A percentile compares a stretch with the other conserved stretches of the same genome.
phyloP scores from a whole-genome alignment of 2,797 vertebrate genomes.

The Serranus cabrilla region DNA sequence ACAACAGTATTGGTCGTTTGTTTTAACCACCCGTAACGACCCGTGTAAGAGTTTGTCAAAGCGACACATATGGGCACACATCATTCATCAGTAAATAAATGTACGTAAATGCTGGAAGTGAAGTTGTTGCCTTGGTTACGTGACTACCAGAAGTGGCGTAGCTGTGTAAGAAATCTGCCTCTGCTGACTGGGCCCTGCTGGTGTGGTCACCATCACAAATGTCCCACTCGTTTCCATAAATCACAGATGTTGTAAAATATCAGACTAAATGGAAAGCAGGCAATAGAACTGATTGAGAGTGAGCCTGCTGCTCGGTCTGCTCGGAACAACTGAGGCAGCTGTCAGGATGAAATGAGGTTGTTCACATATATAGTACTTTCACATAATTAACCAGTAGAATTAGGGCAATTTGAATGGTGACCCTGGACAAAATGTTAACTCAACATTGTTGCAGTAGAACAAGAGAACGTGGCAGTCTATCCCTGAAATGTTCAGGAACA shows the following conservation, averaged over 20 bases:
- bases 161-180: not conserved
- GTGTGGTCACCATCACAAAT: not conserved
- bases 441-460: not conserved
- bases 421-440: not conserved
- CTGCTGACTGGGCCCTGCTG: not conserved
- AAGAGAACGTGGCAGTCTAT: not conserved
- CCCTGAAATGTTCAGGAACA: no score
- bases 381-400: slow-evolving; percentile 13
- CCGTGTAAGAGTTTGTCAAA: no score
- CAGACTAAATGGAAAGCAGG: slow-evolving; percentile 10
- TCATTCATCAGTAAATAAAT: no score
- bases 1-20: no score
- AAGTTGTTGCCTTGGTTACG: no score
- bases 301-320: slow-evolving; percentile 20
- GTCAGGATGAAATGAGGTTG: not conserved
- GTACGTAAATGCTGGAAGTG: no score
- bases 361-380: not conserved
- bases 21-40: no score
- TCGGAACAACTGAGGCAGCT: slow-evolving; percentile 27
- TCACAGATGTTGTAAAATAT: slow-evolving; percentile 33
- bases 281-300: slow-evolving; percentile 13
- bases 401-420: not conserved
- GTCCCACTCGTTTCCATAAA: slow-evolving; percentile 9
- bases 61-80: no score
- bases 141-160: no score